Conservation (phyloP, 2,888 invertebrate species). For the Ornithoptera priamus region DNA sequence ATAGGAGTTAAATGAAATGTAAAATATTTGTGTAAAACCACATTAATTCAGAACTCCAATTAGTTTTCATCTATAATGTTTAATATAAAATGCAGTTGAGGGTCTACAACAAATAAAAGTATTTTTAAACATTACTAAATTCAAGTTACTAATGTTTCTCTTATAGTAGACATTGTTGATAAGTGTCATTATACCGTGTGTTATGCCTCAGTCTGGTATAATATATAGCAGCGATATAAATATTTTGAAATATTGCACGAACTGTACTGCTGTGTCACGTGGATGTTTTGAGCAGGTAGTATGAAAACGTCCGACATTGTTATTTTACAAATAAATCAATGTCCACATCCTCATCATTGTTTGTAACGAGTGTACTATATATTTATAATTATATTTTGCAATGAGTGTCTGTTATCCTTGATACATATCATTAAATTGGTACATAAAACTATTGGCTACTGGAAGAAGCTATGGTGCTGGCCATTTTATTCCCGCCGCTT, state of each 20-base stretch:
- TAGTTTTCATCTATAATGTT: too few relatives aligned
- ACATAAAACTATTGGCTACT: constrained; percentile 7
- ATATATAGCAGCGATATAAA: too few relatives aligned
- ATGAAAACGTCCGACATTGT: background rate
- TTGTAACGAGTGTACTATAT: background rate
- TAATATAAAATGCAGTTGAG: too few relatives aligned
- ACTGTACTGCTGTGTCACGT: background rate
- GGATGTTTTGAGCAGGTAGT: background rate
- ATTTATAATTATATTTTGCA: background rate
- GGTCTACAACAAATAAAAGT: too few relatives aligned
- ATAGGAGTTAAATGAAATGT: too few relatives aligned
- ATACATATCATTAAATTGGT: background rate
- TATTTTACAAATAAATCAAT: background rate
- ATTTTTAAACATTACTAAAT: background rate
- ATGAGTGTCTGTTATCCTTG: background rate
- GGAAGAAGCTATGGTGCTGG: background rate
- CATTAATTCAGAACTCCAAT: too few relatives aligned
- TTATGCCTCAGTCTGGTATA: too few relatives aligned
- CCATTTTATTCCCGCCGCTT: constrained; percentile 32
- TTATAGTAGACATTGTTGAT: too few relatives aligned
- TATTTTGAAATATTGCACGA: background rate
- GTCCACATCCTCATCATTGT: background rate
- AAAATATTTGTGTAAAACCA: too few relatives aligned
- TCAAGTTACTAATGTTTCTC: too few relatives aligned
- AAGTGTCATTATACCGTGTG: too few relatives aligned